Percentiles rank a stretch among this genome's conserved stretches.
These are phyloP conservation scores for Pseudoatta argentina DNA, from an alignment of 1,140 invertebrate genomes.

Conservation along the genomic window DNA sequence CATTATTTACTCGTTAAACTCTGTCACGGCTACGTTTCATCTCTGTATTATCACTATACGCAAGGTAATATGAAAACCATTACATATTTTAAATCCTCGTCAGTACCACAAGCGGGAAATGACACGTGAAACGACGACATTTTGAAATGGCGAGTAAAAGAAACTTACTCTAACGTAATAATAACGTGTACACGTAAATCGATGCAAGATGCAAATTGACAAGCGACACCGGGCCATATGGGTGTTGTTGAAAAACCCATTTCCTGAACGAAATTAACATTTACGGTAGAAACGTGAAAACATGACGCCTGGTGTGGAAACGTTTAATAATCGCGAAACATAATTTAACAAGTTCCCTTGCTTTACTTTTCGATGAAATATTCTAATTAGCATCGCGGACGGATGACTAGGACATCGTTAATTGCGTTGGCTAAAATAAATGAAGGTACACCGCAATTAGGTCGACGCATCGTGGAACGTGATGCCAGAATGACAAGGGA, in stretches of 20 bases:
- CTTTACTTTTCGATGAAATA: slow-evolving; percentile 24
- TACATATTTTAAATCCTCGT: slow-evolving; percentile 4
- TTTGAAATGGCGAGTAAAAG: not conserved
- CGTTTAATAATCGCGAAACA: slow-evolving; percentile 29
- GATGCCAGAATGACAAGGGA: slow-evolving; percentile 3
- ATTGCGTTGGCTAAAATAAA: slow-evolving; percentile 36
- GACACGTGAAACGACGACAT: not conserved
- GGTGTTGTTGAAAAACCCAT: slow-evolving; percentile 45
- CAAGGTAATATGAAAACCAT: slow-evolving; percentile 12
- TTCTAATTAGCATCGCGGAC: slow-evolving; percentile 26
- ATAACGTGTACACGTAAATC: not conserved
- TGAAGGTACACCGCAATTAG: slow-evolving; percentile 31
- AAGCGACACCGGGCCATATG: not conserved
- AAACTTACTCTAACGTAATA: not conserved
- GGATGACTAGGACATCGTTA: slow-evolving; percentile 3
- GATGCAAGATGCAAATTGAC: slow-evolving; percentile 45
- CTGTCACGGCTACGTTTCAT: not conserved
- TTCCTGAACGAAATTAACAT: slow-evolving; percentile 43
- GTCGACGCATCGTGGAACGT: not conserved
- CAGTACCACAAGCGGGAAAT: not conserved
- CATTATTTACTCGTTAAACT: slow-evolving; percentile 59
- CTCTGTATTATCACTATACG: slow-evolving; percentile 8
- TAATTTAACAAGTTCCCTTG: slow-evolving; percentile 29
- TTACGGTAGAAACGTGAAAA: not conserved
- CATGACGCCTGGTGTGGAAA: not conserved